Evolutionary conservation across 2,113 vertebrate species (phyloP).

Genomic region (Malurus alboscapulatus): DNA sequence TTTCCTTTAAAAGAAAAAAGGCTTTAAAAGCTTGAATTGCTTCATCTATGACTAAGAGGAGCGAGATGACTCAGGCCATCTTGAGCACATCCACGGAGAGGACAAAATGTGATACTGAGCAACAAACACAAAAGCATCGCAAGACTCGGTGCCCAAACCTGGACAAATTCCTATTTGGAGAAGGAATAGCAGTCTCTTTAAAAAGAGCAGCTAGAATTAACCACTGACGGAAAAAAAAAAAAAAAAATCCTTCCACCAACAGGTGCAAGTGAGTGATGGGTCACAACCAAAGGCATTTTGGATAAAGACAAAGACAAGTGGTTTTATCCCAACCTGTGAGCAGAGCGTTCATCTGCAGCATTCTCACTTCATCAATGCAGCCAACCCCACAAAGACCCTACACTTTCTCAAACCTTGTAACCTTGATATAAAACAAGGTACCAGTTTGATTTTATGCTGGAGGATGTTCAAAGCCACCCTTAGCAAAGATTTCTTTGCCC

Average conservation of each 20-base stretch:
- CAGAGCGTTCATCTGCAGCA: fast-evolving
- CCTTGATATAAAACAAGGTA: not conserved
- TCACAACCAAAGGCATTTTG: not conserved
- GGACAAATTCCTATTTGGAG: not conserved
- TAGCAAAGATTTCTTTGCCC: not conserved
- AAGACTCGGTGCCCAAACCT: not conserved
- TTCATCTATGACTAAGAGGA: not conserved
- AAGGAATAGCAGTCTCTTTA: not conserved
- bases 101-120: not conserved
- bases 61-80: not conserved
- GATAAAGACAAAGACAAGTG: not conserved
- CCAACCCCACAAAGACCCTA: not conserved
- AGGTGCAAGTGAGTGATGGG: not conserved
- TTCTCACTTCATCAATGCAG: not conserved
- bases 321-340: not conserved
- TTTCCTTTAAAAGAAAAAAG: not conserved
- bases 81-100: not conserved
- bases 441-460: not conserved
- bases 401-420: not conserved
- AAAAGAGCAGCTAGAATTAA: not conserved
- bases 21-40: not conserved
- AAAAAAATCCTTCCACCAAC: not conserved
- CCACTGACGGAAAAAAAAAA: not conserved
- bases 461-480: not conserved
- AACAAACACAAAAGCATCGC: not conserved